Evolutionary conservation across 2,888 invertebrate species (phyloP), one percentile per base, ranked within the genome.

Genomic region (Hemicrepidius hirtus): DNA sequence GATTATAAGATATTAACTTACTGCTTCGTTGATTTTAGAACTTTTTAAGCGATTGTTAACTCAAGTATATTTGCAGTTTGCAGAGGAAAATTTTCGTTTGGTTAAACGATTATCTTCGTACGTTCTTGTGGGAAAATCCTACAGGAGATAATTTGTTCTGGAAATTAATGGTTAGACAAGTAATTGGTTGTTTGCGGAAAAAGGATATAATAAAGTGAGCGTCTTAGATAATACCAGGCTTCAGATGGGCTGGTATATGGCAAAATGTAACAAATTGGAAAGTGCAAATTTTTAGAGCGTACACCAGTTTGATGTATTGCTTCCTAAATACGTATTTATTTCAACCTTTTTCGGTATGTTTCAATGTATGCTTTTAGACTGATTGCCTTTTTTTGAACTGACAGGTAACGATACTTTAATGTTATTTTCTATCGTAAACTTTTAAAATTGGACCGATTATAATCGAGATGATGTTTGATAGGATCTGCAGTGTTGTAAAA

Each of bases 151-250:
- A 49, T 49, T 49, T 49, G 49, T 49, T 21, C 49, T 20, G 20
- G 18, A 49, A 49, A 49, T 49, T 49, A 49, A 49, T 49, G 49
- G 49, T 21, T 49, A 49, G 49, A 49, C 49, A 21, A 49, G 49
- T 49, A 49, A 49, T 49, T 49, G 21, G 49, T n/a, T 49, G 49
- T n/a, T 49, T 49, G 49, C 21, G 49, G 49, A 49, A 49, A 49
- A 49, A 49, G 49, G 49, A 10, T 49, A 49, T 21, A 49, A 49
- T 49, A 49, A 20, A 49, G 49, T 49, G 49, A 20, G 3, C 49
- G 49, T 20, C 3, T 21, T 10, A 49, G 21, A 49, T 49, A 49
- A 49, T 49, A 12, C 18, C 3, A 49, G 10, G 21, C 16, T 21
- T 49, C 49, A 49, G 49, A 49, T 49, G 49, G 49, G 49, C 3